Percentiles rank a stretch among this genome's conserved stretches.
Conservation (phyloP, 2,113 vertebrate species). For the Phyllostomus discolor region DNA sequence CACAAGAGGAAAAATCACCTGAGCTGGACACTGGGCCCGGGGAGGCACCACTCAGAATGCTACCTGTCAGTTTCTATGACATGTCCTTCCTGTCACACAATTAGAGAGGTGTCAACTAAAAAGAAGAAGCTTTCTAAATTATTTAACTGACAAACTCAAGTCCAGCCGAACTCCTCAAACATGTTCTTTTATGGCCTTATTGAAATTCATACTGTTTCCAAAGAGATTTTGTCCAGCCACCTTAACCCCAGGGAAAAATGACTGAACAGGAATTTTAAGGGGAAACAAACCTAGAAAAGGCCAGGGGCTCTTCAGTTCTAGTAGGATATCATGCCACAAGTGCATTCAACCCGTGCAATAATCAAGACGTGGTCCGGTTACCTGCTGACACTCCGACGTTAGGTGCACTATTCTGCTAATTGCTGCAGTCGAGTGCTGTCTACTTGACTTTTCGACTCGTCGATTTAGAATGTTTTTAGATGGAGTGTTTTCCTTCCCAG, state of each 20-base stretch:
- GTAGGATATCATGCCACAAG: background rate
- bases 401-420: slow-evolving; percentile 48
- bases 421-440: slow-evolving; percentile 2
- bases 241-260: slow-evolving; percentile 30
- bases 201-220: slow-evolving; percentile 15
- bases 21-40: background rate
- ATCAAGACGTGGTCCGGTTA: background rate
- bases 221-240: background rate
- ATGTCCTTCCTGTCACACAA: background rate
- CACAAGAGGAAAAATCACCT: background rate
- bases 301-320: background rate
- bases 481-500: background rate
- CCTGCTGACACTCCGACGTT: slow-evolving; percentile 44
- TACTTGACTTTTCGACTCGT: slow-evolving; percentile 51
- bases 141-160: background rate
- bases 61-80: background rate
- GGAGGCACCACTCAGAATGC: background rate
- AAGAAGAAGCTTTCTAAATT: slow-evolving; percentile 28
- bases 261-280: background rate
- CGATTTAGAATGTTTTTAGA: background rate
- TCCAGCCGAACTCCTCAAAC: background rate
- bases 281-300: background rate
- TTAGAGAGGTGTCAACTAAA: background rate
- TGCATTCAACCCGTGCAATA: background rate
- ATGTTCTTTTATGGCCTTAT: background rate